Base-by-base conservation (phyloP, 2,113 vertebrate genomes). In the Pygathrix nemaeus region DNA sequence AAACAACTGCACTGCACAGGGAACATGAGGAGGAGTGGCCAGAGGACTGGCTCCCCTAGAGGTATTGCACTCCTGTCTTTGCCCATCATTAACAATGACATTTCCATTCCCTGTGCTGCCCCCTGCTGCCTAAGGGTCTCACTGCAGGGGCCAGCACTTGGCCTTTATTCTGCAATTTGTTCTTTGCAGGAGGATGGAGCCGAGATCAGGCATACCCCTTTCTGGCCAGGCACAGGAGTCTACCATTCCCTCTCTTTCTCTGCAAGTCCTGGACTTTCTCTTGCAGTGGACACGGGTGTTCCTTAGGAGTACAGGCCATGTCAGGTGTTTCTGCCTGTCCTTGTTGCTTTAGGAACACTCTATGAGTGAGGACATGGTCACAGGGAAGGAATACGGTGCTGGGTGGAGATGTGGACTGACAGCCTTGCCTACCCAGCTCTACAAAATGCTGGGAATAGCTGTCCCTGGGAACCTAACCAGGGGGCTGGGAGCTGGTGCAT, bases 381-480 rank as follows among this genome's bases (percentile, higher is more conserved):
- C 21, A 57, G 9, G 43, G 64, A 32, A 64, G 43, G 43, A n/a
- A 55, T 25, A 14, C 1, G 3, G n/a, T 8, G 3, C 27, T 87
- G 40, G 35, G 30, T 73, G 52, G 38, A 90, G 30, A 38, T 48
- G 66, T 27, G 38, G 27, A 43, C 45, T 11, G 64, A 84, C n/a
- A 48, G 45, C 48, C 52, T 43, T 27, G 55, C 93, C 55, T 57
- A 43, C 10, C 45, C 16, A 43, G 40, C 75, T 88, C 83, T 89
- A 55, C 10, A 32, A 50, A 88, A 55, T 0, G 0, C 81, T 7
- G 35, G 75, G 18, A 66, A 68, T 35, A 43, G 76, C 30, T 48
- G 6, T 45, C 40, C 68, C 68, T 0, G 1, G n/a, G 66, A 72
- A 57, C 27, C 73, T 57, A 18, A 6, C 5, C 2, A 25, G 68